Evolutionary conservation across 2,797 vertebrate genomes (phyloP).

Genomic region (Urosaurus nigricauda): DNA sequence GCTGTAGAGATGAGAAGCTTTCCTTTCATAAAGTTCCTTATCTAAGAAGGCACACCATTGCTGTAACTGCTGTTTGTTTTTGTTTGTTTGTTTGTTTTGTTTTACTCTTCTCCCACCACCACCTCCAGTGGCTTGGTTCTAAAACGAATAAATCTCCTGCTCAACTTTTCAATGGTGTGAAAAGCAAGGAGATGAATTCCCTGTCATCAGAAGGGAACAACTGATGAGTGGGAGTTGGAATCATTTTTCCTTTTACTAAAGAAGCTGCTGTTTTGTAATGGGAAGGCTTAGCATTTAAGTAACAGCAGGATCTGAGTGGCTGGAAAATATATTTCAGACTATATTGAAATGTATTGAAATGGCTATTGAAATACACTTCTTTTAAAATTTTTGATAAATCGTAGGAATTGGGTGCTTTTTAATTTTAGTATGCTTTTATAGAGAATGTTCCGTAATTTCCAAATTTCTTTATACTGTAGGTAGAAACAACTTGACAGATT

Average conservation of each 20-base stretch:
- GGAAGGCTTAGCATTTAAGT: slow-evolving; percentile 47
- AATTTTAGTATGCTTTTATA: neutral
- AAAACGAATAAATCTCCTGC: slow-evolving; percentile 31
- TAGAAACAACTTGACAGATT: neutral
- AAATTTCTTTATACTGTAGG: neutral
- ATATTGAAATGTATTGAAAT: too few relatives aligned
- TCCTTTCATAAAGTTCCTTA: neutral
- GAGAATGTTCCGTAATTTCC: neutral
- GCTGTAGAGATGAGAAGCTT: neutral
- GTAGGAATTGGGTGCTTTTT: neutral
- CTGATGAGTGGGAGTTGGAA: slow-evolving; percentile 2
- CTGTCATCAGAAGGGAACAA: slow-evolving; percentile 35
- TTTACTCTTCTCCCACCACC: neutral
- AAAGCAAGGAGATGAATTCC: neutral
- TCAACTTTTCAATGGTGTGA: slow-evolving; percentile 32
- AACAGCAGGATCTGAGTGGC: slow-evolving; percentile 23
- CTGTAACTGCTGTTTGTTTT: neutral
- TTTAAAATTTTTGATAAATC: neutral
- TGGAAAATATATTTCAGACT: slow-evolving; percentile 1
- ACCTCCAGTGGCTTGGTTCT: neutral
- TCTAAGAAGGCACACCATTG: too few relatives aligned
- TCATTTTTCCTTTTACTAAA: slow-evolving; percentile 19
- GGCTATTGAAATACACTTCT: too few relatives aligned
- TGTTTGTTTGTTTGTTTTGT: neutral
- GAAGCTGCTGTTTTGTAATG: slow-evolving; percentile 49